phyloP scores from a whole-genome alignment of 2,113 vertebrate genomes.

The Anguilla japonica region DNA sequence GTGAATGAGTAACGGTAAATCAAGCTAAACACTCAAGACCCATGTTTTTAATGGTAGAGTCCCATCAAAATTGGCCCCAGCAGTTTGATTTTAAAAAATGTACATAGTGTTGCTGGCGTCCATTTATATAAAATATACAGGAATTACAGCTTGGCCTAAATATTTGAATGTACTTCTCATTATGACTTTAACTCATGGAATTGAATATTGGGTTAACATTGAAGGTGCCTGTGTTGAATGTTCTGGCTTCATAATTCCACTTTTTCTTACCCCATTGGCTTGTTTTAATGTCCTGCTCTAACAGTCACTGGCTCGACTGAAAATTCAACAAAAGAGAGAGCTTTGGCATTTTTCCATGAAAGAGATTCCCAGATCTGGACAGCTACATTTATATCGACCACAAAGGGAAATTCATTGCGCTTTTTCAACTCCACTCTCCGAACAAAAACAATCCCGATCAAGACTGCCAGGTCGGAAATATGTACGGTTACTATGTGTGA shows the following conservation, averaged over 20 bases:
- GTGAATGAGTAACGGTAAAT: no score
- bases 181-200: background rate
- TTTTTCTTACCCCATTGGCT: constrained; percentile 13
- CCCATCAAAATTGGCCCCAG: background rate
- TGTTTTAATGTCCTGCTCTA: constrained; percentile 13
- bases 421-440: background rate
- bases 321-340: constrained; percentile 6
- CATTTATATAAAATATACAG: background rate
- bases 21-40: no score
- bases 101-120: background rate
- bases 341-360: background rate
- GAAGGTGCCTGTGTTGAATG: background rate
- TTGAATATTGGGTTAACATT: background rate
- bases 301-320: constrained; percentile 17
- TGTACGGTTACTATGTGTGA: background rate
- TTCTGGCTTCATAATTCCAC: background rate
- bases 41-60: background rate
- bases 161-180: background rate
- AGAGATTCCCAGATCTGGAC: background rate
- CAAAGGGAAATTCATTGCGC: background rate
- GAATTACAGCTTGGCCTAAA: background rate
- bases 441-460: background rate
- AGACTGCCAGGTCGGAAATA: background rate
- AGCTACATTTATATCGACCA: background rate
- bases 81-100: background rate